Evolutionary conservation across 2,113 vertebrate species (phyloP).

Genomic region (Anoura caudifer): DNA sequence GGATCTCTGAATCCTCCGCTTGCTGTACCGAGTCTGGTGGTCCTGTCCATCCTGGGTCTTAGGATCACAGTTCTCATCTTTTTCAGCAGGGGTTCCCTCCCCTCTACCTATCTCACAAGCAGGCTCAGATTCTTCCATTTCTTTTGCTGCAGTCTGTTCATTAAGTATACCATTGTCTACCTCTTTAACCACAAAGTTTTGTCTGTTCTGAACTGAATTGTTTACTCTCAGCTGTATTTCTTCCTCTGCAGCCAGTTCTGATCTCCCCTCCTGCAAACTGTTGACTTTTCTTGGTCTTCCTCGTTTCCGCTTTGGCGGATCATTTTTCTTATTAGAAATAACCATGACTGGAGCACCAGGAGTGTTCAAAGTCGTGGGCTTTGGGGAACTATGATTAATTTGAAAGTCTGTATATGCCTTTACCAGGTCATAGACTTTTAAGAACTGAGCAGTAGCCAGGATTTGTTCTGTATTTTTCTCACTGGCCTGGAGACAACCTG

Average conservation of each 20-base stretch:
- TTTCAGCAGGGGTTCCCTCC: constrained; percentile 65
- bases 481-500: constrained; percentile 86
- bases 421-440: constrained; percentile 90
- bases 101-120: constrained; percentile 58
- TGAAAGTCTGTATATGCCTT: constrained; percentile 84
- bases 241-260: constrained; percentile 37
- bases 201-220: constrained; percentile 80
- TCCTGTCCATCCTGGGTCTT: constrained; percentile 67
- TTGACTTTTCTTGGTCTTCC: constrained; percentile 88
- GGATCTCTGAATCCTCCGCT: constrained; percentile 88
- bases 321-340: constrained; percentile 62
- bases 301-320: constrained; percentile 86
- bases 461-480: constrained; percentile 87
- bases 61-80: constrained; percentile 83
- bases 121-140: constrained; percentile 57
- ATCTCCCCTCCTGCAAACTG: constrained; percentile 67
- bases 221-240: constrained; percentile 82
- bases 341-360: constrained; percentile 5
- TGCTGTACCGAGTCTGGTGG: constrained; percentile 85
- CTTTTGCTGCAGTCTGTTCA: constrained; percentile 50
- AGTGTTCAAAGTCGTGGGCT: not conserved
- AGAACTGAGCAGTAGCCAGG: constrained; percentile 88
- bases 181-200: constrained; percentile 70
- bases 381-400: constrained; percentile 33
- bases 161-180: constrained; percentile 24